Base-by-base conservation (phyloP, 2,113 vertebrate genomes). In the Ammodytes marinus region DNA sequence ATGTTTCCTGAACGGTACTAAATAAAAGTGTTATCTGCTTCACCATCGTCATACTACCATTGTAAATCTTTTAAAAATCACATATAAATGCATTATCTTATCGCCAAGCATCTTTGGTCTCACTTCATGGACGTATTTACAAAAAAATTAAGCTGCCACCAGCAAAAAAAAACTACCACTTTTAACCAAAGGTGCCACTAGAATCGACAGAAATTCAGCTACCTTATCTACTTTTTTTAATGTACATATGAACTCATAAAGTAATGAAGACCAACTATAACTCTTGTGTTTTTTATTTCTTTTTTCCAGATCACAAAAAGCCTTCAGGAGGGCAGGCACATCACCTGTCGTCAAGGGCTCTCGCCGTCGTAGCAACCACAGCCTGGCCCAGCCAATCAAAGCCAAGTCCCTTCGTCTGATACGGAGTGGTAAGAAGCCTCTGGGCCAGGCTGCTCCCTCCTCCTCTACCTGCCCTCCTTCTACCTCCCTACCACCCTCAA, bases 221-320 rank as follows among this genome's bases (percentile, higher is more conserved):
- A 27, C 27, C 27, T 27, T 27, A 27, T 27, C 27, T 27, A 27
- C 27, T 27, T 27, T 27, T 27, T 27, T 27, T 27, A 27, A 27
- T 27, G 27, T 27, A 27, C 27, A 27, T 27, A 27, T 27, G 27
- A 27, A 27, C 27, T 27, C 27, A 27, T 27, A 6, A 60, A 40
- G 12, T 63, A 13, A 9, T 40, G 47, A 14, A 14, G 14, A 37
- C 43, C 17, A 7, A 1, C 37, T 46, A 1, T 1, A 6, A 53
- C 50, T 53, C 5, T 15, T 15, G 5, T 11, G 8, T 47, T 14
- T 53, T 35, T 74, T 8, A 76, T 1, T 89, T 74, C 83, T 8
- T 77, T 1, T 89, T 74, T 84, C 70, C 84, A 94, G 94, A 65
- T 73, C 90, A 15, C 73, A 78, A 8, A 68, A 82, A 65, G 68